phyloP scores from a whole-genome alignment of 2,888 invertebrate species.

The Hirtodrosophila alboralis region DNA sequence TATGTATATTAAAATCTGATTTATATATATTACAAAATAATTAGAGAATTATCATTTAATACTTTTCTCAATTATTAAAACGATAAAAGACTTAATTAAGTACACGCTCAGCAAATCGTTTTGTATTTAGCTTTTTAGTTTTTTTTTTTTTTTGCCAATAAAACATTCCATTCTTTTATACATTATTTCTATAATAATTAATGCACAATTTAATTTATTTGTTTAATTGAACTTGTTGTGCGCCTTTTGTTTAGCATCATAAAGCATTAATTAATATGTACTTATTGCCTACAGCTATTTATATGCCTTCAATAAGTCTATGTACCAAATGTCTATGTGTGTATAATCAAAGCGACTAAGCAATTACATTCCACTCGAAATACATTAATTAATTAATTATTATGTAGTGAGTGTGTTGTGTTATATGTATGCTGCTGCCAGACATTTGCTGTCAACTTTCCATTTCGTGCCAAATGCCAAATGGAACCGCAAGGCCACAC shows the following conservation, averaged over 20 bases:
- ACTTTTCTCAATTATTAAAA: no score
- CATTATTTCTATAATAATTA: no score
- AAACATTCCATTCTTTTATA: no score
- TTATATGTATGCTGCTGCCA: conserved; percentile 1
- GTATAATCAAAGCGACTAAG: not conserved
- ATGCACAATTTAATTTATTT: no score
- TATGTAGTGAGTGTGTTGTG: conserved; percentile 12
- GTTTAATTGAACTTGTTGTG: not conserved
- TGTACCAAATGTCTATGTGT: not conserved
- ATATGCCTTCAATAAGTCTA: not conserved
- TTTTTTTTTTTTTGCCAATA: no score
- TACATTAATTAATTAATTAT: conserved; percentile 37
- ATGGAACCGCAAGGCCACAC: conserved; percentile 18
- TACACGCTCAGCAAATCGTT: no score
- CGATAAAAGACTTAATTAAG: no score
- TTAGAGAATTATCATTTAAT: no score
- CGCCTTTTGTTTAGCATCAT: conserved; percentile 3
- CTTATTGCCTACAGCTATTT: conserved; percentile 8
- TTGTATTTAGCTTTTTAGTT: no score
- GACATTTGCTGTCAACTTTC: conserved; percentile 19
- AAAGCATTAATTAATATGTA: conserved; percentile 4
- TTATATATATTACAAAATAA: no score
- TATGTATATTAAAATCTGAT: no score
- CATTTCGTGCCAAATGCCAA: conserved; percentile 12
- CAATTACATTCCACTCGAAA: conserved; percentile 19